phyloP scores from a whole-genome alignment of 2,888 invertebrate species.

The Xestobium rufovillosum region DNA sequence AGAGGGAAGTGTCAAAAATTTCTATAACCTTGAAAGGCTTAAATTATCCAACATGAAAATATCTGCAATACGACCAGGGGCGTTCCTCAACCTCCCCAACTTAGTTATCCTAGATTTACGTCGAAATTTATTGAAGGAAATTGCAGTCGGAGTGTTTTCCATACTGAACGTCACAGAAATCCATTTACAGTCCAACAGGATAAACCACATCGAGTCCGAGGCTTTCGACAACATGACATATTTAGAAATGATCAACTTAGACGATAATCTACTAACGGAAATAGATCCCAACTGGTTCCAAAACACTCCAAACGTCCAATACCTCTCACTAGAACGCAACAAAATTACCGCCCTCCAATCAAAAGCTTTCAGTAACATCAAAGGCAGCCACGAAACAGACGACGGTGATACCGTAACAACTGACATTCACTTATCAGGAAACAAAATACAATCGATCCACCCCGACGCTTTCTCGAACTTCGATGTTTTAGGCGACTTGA shows the following conservation, averaged over 20 bases:
- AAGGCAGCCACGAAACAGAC: constrained; percentile 23
- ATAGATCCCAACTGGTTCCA: constrained; percentile 36
- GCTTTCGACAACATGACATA: constrained; percentile 30
- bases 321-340: constrained; percentile 33
- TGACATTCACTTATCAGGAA: constrained; percentile 23
- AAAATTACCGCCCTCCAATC: constrained; percentile 28
- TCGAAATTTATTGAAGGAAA: constrained; percentile 24
- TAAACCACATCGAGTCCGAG: constrained; percentile 20
- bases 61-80: constrained; percentile 16
- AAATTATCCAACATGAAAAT: constrained; percentile 15
- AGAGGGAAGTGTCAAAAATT: constrained; percentile 22
- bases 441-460: constrained; percentile 24
- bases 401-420: constrained; percentile 20
- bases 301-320: constrained; percentile 31
- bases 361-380: constrained; percentile 33
- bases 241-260: constrained; percentile 31
- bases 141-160: constrained; percentile 27
- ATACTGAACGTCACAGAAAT: constrained; percentile 22
- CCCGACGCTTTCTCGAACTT: constrained; percentile 25
- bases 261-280: constrained; percentile 29
- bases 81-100: constrained; percentile 24
- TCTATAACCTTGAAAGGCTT: constrained; percentile 18
- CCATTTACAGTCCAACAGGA: constrained; percentile 25
- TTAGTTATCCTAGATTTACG: constrained; percentile 24
- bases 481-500: constrained; percentile 25